A percentile compares a stretch with the other conserved stretches of the same genome.
Evolutionary conservation across 2,888 invertebrate genomes (phyloP).

Genomic region (Yponomeuta evonymella): DNA sequence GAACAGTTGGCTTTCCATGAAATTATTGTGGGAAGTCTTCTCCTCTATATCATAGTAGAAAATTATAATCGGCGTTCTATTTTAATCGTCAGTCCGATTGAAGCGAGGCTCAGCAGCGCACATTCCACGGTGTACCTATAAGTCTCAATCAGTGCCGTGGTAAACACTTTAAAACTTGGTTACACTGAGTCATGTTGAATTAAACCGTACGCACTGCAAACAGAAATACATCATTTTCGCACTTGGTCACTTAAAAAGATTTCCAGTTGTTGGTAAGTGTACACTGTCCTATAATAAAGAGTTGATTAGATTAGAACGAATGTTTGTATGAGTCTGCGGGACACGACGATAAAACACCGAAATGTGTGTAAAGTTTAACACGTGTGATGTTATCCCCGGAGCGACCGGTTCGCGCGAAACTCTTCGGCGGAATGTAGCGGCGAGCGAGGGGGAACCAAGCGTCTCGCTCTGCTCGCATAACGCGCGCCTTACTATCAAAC

Average conservation of each 20-base stretch:
- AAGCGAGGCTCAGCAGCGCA: slow-evolving; percentile 35
- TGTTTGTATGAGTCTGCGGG: slow-evolving; percentile 23
- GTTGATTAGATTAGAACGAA: slow-evolving; percentile 18
- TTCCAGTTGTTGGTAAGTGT: not conserved
- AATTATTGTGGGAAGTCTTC: not conserved
- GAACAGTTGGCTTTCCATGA: not conserved
- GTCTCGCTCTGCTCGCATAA: not conserved
- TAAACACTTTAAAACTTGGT: slow-evolving; percentile 48
- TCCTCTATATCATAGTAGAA: slow-evolving; percentile 35
- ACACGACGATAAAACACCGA: slow-evolving; percentile 27
- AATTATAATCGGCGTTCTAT: slow-evolving; percentile 39
- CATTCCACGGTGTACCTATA: slow-evolving; percentile 41
- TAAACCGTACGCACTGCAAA: slow-evolving; percentile 39
- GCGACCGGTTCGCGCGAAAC: slow-evolving; percentile 47
- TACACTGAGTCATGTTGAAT: slow-evolving; percentile 63
- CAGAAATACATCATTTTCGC: slow-evolving; percentile 26
- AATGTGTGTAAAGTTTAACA: slow-evolving; percentile 33
- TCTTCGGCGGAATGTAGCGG: slow-evolving; percentile 49
- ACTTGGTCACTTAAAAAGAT: not conserved
- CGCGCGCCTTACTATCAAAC: not conserved
- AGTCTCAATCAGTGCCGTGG: slow-evolving; percentile 46
- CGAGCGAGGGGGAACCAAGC: slow-evolving; percentile 21
- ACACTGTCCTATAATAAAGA: not conserved
- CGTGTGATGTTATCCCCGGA: slow-evolving; percentile 34
- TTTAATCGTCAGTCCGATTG: slow-evolving; percentile 37